Evolutionary conservation across 2,888 invertebrate genomes (phyloP).

Genomic region (Sesia apiformis): DNA sequence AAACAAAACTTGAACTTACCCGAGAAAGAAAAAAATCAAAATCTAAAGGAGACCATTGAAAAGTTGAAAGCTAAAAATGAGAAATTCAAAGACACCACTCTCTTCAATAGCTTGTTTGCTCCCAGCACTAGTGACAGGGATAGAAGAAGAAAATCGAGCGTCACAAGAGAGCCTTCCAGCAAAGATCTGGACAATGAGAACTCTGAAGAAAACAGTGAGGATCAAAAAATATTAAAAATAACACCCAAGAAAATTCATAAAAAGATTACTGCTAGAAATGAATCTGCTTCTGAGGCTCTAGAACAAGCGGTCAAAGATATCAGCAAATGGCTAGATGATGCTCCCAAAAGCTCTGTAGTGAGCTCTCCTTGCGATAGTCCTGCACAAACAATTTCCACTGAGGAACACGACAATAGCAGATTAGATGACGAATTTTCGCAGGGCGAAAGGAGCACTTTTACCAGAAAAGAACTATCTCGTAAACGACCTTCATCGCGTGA

Average conservation of each 20-base stretch:
- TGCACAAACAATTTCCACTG: conserved; percentile 76
- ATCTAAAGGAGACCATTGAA: conserved; percentile 74
- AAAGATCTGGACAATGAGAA: conserved; percentile 28
- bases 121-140: conserved; percentile 28
- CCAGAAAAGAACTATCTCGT: conserved; percentile 58
- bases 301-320: conserved; percentile 88
- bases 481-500: conserved; percentile 64
- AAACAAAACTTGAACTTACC: conserved; percentile 44
- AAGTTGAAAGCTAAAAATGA: conserved; percentile 78
- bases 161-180: conserved; percentile 2
- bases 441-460: conserved; percentile 41
- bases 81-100: conserved; percentile 54
- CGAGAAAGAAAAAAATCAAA: conserved; percentile 68
- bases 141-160: not conserved
- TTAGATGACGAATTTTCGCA: conserved; percentile 54
- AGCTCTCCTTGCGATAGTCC: conserved; percentile 88
- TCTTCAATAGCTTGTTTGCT: conserved; percentile 45
- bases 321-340: conserved; percentile 91
- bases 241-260: conserved; percentile 46
- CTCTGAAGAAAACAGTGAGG: conserved; percentile 28
- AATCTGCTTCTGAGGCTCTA: conserved; percentile 70
- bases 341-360: conserved; percentile 83
- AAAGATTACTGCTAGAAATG: conserved; percentile 67
- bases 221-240: conserved; percentile 11
- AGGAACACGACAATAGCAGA: conserved; percentile 72